Percentiles rank a stretch among this genome's conserved stretches.
These are phyloP conservation scores for Venusia cambrica DNA, from an alignment of 2,888 invertebrate species.

Conservation along the genomic window DNA sequence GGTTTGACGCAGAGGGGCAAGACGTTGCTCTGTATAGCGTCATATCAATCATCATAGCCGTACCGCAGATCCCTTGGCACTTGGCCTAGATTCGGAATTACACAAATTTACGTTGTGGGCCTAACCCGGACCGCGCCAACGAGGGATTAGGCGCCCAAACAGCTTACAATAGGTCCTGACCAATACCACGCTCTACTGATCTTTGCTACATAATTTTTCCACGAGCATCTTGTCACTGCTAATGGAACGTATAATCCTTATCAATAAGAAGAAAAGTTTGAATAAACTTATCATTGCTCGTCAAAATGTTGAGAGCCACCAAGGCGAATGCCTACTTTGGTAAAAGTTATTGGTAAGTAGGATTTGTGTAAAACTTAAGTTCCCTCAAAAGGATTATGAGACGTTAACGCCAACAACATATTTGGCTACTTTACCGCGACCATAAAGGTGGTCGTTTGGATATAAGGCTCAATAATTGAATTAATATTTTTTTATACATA, in stretches of 20 bases:
- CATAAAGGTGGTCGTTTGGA: conserved; percentile 26
- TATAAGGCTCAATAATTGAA: too few relatives aligned
- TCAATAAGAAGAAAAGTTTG: conserved; percentile 75
- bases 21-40: conserved; percentile 61
- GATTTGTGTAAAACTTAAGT: conserved; percentile 72
- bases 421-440: conserved; percentile 39
- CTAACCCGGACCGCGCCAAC: conserved; percentile 61
- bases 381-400: conserved; percentile 64
- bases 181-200: conserved; percentile 68
- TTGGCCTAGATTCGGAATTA: conserved; percentile 79
- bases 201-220: conserved; percentile 51
- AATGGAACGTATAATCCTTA: conserved; percentile 61
- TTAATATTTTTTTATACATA: too few relatives aligned
- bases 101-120: conserved; percentile 77
- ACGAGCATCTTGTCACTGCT: conserved; percentile 44
- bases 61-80: conserved; percentile 76
- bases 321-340: conserved; percentile 72
- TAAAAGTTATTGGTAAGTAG: conserved; percentile 75
- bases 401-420: conserved; percentile 63
- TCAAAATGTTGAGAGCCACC: conserved; percentile 73
- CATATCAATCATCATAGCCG: conserved; percentile 78
- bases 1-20: conserved; percentile 42
- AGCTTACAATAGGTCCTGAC: conserved; percentile 65
- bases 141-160: conserved; percentile 65
- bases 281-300: conserved; percentile 69